Evolutionary conservation across 2,797 vertebrate species (phyloP).

Genomic region (Poeciliopsis gracilis): DNA sequence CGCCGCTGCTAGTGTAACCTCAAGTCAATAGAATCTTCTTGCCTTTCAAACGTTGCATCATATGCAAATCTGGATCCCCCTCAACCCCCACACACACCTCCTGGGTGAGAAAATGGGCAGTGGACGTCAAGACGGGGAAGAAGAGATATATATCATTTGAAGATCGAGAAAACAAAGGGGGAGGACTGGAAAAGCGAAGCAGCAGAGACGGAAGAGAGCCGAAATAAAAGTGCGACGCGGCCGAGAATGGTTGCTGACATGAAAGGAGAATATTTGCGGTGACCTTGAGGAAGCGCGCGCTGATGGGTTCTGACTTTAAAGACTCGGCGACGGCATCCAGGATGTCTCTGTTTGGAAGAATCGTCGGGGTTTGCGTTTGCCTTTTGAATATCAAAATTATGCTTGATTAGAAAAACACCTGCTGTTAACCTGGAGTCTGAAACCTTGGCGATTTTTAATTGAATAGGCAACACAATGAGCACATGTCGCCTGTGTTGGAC

Average conservation of each 20-base stretch:
- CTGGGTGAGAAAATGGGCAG: neutral
- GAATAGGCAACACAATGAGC: neutral
- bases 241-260: conserved; percentile 8
- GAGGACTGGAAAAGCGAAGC: conserved; percentile 5
- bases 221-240: conserved; percentile 1
- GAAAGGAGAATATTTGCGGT: conserved; percentile 7
- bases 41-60: conserved; percentile 15
- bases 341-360: neutral
- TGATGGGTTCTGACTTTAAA: neutral
- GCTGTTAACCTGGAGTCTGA: conserved; percentile 17
- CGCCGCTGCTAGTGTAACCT: neutral
- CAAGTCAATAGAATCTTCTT: neutral
- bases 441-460: conserved; percentile 11
- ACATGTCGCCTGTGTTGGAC: neutral
- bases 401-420: conserved; percentile 26
- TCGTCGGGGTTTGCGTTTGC: conserved; percentile 7
- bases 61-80: neutral
- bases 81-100: too few relatives aligned
- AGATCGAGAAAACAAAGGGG: conserved; percentile 3
- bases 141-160: neutral
- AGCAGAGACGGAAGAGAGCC: neutral
- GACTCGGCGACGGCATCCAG: conserved; percentile 2
- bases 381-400: conserved; percentile 30
- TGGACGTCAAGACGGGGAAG: neutral
- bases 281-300: conserved; percentile 34